Evolutionary conservation across 2,888 invertebrate genomes (phyloP).

Genomic region (Pseudanteris insignis): DNA sequence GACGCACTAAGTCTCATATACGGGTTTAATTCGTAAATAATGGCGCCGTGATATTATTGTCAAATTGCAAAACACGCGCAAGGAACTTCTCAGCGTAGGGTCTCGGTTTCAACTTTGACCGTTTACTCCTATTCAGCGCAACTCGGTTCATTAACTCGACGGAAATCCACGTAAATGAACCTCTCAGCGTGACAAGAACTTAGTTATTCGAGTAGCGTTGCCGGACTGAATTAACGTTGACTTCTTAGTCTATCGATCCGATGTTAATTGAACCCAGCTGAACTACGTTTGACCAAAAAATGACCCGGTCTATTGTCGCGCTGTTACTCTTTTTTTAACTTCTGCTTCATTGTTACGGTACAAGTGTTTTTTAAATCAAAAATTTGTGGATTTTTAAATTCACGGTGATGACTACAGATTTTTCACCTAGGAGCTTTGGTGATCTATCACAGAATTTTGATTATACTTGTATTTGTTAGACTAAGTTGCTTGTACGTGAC

Average conservation of each 20-base stretch:
- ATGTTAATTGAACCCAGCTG: constrained; percentile 25
- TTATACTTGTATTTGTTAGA: no score
- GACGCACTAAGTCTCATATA: constrained; percentile 9
- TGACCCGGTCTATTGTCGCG: constrained; percentile 5
- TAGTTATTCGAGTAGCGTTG: constrained; percentile 40
- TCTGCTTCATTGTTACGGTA: no score
- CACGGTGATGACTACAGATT: no score
- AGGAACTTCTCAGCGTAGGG: constrained; percentile 29
- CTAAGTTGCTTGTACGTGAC: no score
- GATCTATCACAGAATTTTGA: no score
- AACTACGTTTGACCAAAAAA: constrained; percentile 20
- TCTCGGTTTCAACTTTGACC: constrained; percentile 40
- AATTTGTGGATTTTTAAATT: no score
- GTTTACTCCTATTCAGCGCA: constrained; percentile 37
- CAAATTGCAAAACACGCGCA: constrained; percentile 41
- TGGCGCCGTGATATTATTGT: constrained; percentile 25
- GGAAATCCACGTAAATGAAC: constrained; percentile 41
- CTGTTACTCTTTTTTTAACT: no score
- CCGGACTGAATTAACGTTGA: constrained; percentile 39
- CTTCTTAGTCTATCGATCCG: constrained; percentile 34
- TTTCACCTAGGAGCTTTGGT: no score
- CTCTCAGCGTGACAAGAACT: constrained; percentile 40
- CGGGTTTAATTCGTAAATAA: constrained; percentile 25
- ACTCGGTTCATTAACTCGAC: constrained; percentile 42
- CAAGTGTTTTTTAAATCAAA: no score